Evolutionary conservation across 1,140 invertebrate species (phyloP).

Genomic region (Zophobas morio): DNA sequence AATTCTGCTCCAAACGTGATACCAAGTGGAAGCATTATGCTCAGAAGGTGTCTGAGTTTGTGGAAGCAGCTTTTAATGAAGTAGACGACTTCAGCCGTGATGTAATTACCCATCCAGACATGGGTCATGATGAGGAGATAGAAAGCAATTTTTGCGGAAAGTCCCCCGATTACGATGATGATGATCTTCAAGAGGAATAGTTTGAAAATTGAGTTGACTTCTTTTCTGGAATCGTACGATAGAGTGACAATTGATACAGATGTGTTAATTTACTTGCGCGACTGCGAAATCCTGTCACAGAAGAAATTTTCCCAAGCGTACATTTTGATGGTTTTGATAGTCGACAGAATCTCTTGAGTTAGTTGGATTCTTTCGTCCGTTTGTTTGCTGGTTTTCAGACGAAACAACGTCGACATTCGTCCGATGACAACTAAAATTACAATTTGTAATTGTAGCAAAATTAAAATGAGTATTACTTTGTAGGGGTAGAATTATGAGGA

Average conservation of each 20-base stretch:
- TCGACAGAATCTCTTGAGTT: slow-evolving; percentile 92
- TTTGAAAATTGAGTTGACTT: slow-evolving; percentile 53
- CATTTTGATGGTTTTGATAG: slow-evolving; percentile 93
- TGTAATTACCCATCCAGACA: slow-evolving; percentile 75
- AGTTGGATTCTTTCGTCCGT: slow-evolving; percentile 88
- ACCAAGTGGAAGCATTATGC: slow-evolving; percentile 79
- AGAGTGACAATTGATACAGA: neutral
- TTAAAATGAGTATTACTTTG: slow-evolving; percentile 72
- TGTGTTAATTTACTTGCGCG: slow-evolving; percentile 68
- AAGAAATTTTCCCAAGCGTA: slow-evolving; percentile 89
- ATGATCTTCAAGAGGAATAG: slow-evolving; percentile 57
- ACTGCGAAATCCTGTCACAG: slow-evolving; percentile 73
- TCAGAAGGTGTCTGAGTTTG: slow-evolving; percentile 80
- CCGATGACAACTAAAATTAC: slow-evolving; percentile 76
- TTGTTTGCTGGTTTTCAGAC: slow-evolving; percentile 75
- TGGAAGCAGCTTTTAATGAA: slow-evolving; percentile 83
- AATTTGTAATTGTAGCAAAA: slow-evolving; percentile 1
- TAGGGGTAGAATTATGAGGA: slow-evolving; percentile 86
- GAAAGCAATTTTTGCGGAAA: slow-evolving; percentile 75
- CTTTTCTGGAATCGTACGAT: slow-evolving; percentile 54
- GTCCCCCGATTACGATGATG: slow-evolving; percentile 65
- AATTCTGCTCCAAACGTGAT: slow-evolving; percentile 72
- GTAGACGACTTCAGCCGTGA: slow-evolving; percentile 84
- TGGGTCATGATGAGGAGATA: slow-evolving; percentile 77
- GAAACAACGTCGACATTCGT: slow-evolving; percentile 76